Evolutionary conservation across 2,888 invertebrate genomes (phyloP), one percentile per base, ranked within the genome.

Genomic region (Bellardia pandia): DNA sequence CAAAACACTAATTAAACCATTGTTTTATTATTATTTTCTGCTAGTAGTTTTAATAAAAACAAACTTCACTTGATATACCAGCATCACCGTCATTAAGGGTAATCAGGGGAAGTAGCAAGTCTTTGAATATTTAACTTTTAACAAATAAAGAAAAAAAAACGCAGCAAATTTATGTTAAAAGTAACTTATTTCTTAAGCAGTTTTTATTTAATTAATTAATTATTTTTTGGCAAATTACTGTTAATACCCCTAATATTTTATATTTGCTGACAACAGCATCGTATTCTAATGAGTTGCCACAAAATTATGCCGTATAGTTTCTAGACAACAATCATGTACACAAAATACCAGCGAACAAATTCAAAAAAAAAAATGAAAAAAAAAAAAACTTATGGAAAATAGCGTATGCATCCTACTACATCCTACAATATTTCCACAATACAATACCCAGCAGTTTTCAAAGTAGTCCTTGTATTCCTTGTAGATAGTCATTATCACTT

Each of bases 281-380:
- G 51, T 56, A 74, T 83, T 86, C 78, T 79, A 78, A 86, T 83
- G 78, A 79, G 48, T 75, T 83, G 53, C 68, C 86, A 79, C 75
- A 86, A 86, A 40, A 83, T 86, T 78, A 79, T 86, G 69, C 64
- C 48, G 16, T 62, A 62, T 62, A 74, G 60, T 66, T 68, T 76
- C 14, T 68, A 58, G 60, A 69, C n/a, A 16, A 76, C 62, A 68
- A 66, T 58, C 56, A 13, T 53, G 23, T 42, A 33, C 40, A 53
- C 51, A 71, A 23, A 62, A 40, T 42, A 45, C 37, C 11, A 51
- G 69, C 7, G 2, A 79, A 58, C 42, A 33, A 40, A 76, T 14
- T 33, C 11, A 37, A 62, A n/a, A 60, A 14, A 14, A 60, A 60
- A 33, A 37, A n/a, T n/a, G n/a, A n/a, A 6, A 33, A 7, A 23